A percentile compares a stretch with the other conserved stretches of the same genome.
These are phyloP conservation scores for Lophura nycthemera DNA, from an alignment of 2,113 vertebrate species.

Conservation along the genomic window DNA sequence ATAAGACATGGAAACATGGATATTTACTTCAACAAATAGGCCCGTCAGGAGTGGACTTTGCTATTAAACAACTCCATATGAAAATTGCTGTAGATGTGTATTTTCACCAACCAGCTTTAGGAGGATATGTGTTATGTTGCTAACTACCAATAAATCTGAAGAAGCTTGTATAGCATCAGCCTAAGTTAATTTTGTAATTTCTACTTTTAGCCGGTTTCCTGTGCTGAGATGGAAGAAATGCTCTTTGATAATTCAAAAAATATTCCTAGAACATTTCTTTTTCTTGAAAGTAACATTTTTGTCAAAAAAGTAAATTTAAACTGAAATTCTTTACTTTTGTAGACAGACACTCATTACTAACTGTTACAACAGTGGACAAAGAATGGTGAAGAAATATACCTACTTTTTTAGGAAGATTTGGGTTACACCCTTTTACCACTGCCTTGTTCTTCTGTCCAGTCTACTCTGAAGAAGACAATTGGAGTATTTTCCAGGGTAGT, in stretches of 20 bases:
- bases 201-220: background rate
- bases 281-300: background rate
- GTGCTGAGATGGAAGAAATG: background rate
- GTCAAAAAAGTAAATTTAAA: background rate
- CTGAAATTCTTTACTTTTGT: background rate
- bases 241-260: background rate
- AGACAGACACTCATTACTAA: background rate
- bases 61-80: background rate
- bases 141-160: background rate
- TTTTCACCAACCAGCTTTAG: background rate
- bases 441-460: background rate
- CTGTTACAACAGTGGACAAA: background rate
- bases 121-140: background rate
- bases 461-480: background rate
- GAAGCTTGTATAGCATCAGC: background rate
- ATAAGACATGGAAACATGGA: background rate
- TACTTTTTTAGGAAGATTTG: background rate
- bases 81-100: background rate
- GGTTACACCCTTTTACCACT: background rate
- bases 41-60: background rate
- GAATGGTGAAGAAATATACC: rapidly evolving
- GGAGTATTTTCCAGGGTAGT: background rate
- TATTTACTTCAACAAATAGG: background rate
- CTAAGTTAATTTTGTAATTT: background rate
- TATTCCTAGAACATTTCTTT: background rate